Base-by-base conservation (phyloP, 2,888 invertebrate genomes). In the Caenorhabditis panamensis region DNA sequence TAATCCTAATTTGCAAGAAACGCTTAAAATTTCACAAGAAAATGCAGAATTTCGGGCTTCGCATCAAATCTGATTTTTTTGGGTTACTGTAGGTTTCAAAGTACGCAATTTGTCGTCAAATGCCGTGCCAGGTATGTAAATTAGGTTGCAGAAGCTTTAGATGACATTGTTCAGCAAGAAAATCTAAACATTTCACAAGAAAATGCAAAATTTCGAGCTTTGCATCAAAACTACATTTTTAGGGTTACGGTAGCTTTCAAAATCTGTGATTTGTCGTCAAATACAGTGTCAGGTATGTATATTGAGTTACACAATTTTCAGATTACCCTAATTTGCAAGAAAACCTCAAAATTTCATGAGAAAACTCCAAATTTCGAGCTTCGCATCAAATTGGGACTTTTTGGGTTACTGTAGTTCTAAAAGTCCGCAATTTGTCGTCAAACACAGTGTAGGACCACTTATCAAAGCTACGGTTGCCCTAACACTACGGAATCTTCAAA, bases 341-440 rank as follows among this genome's bases (percentile, higher is more conserved):
- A n/a, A n/a, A n/a, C n/a, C 47, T 3, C 18, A 3, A 47, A 18
- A 47, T 18, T 9, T 47, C 18, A 47, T 9, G 47, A 18, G 3
- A 41, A 31, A 31, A 9, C 13, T 11, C 41, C 41, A 6, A 41
- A 41, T 6, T 41, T 41, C 41, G 41, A 11, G 6, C 13, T 47
- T 47, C 18, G 47, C n/a, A 3, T 6, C 2, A 41, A 41, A 9
- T 41, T 47, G 5, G 9, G 41, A 16, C 13, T 41, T 47, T 47
- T 18, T 18, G 47, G 47, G 18, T 18, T 47, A 47, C 47, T 47
- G 47, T 47, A 47, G 18, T 9, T 47, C 9, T 18, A 18, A 20
- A 47, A 47, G 47, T 47, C n/a, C 9, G 47, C 47, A 47, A 47
- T 47, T 47, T 47, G 47, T 47, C 18, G 41, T 41, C 41, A 31